These are phyloP conservation scores for Nomada fucata DNA, from an alignment of 2,888 invertebrate species.

Conservation along the genomic window DNA sequence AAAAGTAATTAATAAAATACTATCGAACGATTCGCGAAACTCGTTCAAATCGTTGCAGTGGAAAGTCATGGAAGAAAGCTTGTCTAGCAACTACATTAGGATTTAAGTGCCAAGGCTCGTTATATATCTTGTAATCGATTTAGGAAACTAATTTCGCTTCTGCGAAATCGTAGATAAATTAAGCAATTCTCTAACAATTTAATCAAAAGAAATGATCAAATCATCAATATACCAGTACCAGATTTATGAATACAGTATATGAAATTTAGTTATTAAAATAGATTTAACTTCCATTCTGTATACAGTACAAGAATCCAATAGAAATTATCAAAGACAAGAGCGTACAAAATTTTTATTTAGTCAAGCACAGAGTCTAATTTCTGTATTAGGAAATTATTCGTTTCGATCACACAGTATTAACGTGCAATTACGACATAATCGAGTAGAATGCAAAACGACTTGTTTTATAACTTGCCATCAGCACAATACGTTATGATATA, in stretches of 20 bases:
- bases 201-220: background rate
- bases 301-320: too few relatives aligned
- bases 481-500: too few relatives aligned
- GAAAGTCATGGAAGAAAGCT: slow-evolving; percentile 67
- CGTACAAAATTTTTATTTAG: too few relatives aligned
- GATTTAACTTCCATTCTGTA: too few relatives aligned
- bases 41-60: slow-evolving; percentile 38
- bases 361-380: too few relatives aligned
- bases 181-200: background rate
- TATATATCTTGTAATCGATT: slow-evolving; percentile 48
- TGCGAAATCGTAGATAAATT: too few relatives aligned
- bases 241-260: background rate
- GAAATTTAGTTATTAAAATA: background rate
- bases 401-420: too few relatives aligned
- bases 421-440: too few relatives aligned
- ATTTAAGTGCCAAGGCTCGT: slow-evolving; percentile 46
- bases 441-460: too few relatives aligned
- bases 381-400: too few relatives aligned
- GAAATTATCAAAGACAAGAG: too few relatives aligned
- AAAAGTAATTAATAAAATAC: slow-evolving; percentile 46
- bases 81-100: slow-evolving; percentile 28
- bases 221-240: background rate
- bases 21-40: slow-evolving; percentile 22
- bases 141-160: slow-evolving; percentile 15
- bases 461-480: too few relatives aligned